Evolutionary conservation across 1,140 invertebrate species (phyloP).

Genomic region (Tetramorium simillimum): DNA sequence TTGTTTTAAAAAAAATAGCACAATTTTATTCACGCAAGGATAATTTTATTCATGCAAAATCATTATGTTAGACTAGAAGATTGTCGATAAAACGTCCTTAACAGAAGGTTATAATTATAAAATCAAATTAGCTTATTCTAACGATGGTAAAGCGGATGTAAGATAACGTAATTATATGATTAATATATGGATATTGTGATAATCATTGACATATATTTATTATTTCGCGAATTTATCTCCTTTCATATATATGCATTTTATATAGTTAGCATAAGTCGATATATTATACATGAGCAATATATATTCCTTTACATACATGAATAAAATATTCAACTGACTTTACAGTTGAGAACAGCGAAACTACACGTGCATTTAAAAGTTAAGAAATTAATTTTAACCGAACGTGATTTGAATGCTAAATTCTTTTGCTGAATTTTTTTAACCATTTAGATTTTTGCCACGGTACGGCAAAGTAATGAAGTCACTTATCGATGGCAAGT

Average conservation of each 20-base stretch:
- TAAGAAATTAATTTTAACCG: not conserved
- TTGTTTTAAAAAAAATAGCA: conserved; percentile 10
- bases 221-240: conserved; percentile 1
- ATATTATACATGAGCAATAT: not conserved
- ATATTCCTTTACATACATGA: not conserved
- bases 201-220: not conserved
- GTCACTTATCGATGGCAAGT: conserved; percentile 88
- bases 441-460: conserved; percentile 83
- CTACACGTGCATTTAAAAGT: not conserved
- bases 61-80: not conserved
- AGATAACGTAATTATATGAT: not conserved
- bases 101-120: conserved; percentile 25
- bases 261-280: not conserved
- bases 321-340: not conserved
- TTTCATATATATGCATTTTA: not conserved
- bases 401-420: not conserved
- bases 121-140: conserved; percentile 31
- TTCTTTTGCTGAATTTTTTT: not conserved
- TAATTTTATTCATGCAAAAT: not conserved
- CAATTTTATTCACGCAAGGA: not conserved
- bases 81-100: not conserved
- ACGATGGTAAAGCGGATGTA: not conserved
- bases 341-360: not conserved
- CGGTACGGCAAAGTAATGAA: conserved; percentile 86
- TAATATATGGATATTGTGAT: not conserved